Base-by-base conservation (phyloP, 2,888 invertebrate genomes). In the Pyralis farinalis region DNA sequence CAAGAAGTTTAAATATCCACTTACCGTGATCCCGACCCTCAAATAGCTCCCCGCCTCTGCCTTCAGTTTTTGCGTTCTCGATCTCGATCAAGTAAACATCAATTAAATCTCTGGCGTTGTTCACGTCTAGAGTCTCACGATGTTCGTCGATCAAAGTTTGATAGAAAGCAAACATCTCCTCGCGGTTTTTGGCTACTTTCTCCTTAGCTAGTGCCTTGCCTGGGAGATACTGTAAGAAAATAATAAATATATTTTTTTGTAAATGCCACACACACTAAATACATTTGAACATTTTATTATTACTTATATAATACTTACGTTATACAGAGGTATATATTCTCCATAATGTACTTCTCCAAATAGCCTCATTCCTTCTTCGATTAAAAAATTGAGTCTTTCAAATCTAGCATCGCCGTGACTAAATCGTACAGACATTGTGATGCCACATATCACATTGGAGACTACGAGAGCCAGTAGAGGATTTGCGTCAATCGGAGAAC, bases 381-480 rank as follows among this genome's bases (percentile, higher is more conserved):
- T 96, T n/a, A 97, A 90, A 51, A 91, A 87, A 91, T 96, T 96
- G 63, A 97, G 94, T 41, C 95, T 91, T 37, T 91, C 90, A 79
- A 97, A 97, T 38, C 94, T 91, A 3, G 85, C 82, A 70, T 97
- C 96, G 37, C 95, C 93, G 53, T 93, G 92, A 42, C 93, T 92
- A 78, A 97, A 97, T 30, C 96, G 91, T 3, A 95, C 93, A 22
- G 96, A 95, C 97, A 97, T 97, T 63, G 97, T 92, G 56, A 97
- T 92, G 49, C 95, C 94, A 77, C 97, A 97, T 54, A 97, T 97
- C 3, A 97, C 96, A 79, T 97, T 97, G 65, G 95, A 96, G 53
- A 97, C 94, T 21, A 95, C 94, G 52, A 96, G 91, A 29, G 96
- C 94, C 37, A 97, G 91, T 11, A 93, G 86, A 6, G 94, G 93